These are phyloP conservation scores for Chrysotoxum bicinctum DNA, from an alignment of 2,888 invertebrate species.

Conservation along the genomic window DNA sequence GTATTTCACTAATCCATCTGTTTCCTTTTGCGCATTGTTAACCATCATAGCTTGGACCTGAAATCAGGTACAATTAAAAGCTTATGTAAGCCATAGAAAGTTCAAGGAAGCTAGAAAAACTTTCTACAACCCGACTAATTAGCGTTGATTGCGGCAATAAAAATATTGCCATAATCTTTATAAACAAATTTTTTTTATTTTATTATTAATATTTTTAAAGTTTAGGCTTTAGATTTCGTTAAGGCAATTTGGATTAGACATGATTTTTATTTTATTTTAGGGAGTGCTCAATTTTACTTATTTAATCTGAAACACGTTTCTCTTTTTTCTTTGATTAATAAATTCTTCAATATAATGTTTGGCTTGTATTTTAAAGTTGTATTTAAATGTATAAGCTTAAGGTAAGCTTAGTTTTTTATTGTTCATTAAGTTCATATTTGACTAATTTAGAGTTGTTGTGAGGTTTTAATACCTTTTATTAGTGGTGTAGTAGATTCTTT, in stretches of 20 bases:
- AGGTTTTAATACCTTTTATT: conserved; percentile 3
- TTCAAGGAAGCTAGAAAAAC: neutral
- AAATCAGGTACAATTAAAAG: neutral
- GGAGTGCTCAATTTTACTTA: conserved; percentile 20
- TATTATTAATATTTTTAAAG: conserved; percentile 14
- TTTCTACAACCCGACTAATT: neutral
- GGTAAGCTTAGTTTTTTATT: conserved; percentile 41
- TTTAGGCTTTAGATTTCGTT: neutral
- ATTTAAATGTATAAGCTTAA: conserved; percentile 23
- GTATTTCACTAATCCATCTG: neutral
- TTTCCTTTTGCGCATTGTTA: neutral
- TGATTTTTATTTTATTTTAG: conserved; percentile 12
- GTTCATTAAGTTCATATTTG: conserved; percentile 23
- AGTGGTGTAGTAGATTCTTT: neutral
- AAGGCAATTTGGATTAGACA: neutral
- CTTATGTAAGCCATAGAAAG: neutral
- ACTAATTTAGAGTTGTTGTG: neutral
- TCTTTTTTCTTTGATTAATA: conserved; percentile 22
- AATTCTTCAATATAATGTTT: conserved; percentile 30
- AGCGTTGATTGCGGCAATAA: neutral
- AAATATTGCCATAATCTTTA: conserved; percentile 7
- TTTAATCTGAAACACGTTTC: conserved; percentile 16
- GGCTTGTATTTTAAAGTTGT: conserved; percentile 13
- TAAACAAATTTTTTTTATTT: neutral
- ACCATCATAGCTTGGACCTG: neutral